Conservation (phyloP, 2,888 invertebrate genomes). For the Polydesmus complanatus region DNA sequence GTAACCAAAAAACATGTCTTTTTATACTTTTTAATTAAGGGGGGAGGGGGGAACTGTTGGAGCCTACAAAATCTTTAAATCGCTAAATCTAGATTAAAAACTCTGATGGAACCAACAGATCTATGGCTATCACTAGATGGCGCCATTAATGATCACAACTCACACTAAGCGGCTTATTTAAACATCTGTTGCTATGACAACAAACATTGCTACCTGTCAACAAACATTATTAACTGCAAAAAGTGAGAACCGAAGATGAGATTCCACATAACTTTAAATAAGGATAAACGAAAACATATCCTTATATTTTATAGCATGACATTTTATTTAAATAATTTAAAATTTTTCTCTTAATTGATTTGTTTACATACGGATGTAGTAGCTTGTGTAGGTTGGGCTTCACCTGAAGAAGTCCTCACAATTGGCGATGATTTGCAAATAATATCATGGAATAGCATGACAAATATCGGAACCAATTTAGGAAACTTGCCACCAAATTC, state of each 20-base stretch:
- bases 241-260: not conserved
- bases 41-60: no score
- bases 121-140: no score
- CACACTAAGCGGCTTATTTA: not conserved
- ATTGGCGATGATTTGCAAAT: conserved; percentile 87
- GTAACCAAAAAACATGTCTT: no score
- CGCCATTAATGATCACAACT: no score
- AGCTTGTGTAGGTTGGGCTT: conserved; percentile 84
- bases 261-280: not conserved
- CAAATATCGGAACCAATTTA: conserved; percentile 54
- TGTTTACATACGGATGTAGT: conserved; percentile 48
- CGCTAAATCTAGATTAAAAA: no score
- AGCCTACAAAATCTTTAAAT: no score
- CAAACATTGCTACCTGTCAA: not conserved
- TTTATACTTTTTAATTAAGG: no score
- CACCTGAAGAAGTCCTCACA: conserved; percentile 82
- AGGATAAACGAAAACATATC: not conserved
- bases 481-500: conserved; percentile 68
- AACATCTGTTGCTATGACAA: not conserved
- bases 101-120: no score
- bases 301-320: not conserved
- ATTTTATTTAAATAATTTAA: not conserved
- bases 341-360: conserved; percentile 23
- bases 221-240: not conserved
- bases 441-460: conserved; percentile 73